Evolutionary conservation across 2,888 invertebrate species (phyloP).

Genomic region (Cerastis rubricosa): DNA sequence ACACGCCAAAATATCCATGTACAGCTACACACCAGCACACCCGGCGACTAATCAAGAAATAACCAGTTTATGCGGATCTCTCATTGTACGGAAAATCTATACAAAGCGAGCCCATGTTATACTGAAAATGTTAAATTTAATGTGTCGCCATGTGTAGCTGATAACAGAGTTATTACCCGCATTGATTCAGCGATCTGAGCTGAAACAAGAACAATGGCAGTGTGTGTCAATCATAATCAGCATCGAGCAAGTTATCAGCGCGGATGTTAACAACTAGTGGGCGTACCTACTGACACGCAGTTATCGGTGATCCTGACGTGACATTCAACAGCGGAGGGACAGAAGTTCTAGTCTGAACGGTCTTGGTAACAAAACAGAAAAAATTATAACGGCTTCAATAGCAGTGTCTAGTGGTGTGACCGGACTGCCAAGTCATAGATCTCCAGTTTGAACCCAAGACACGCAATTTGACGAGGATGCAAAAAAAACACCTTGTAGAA

Average conservation of each 20-base stretch:
- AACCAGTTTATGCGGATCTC: too few relatives aligned
- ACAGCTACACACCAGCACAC: background rate
- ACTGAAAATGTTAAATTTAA: too few relatives aligned
- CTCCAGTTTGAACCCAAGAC: too few relatives aligned
- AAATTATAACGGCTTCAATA: background rate
- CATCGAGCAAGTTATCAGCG: slow-evolving; percentile 51
- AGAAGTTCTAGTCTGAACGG: slow-evolving; percentile 17
- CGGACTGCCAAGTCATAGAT: too few relatives aligned
- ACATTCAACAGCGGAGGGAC: background rate
- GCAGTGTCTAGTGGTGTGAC: too few relatives aligned
- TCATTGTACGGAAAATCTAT: too few relatives aligned
- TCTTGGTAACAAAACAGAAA: background rate
- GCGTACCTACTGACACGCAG: slow-evolving; percentile 44
- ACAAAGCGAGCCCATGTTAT: too few relatives aligned
- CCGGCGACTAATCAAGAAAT: too few relatives aligned
- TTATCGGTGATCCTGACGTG: slow-evolving; percentile 34
- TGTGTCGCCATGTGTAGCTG: background rate
- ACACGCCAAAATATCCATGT: background rate
- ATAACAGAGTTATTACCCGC: slow-evolving; percentile 16
- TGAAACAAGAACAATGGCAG: slow-evolving; percentile 53
- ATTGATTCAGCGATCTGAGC: slow-evolving; percentile 40
- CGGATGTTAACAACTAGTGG: slow-evolving; percentile 62
- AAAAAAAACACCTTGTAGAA: too few relatives aligned
- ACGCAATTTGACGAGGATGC: too few relatives aligned
- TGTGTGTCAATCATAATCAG: slow-evolving; percentile 54